phyloP scores from a whole-genome alignment of 2,113 vertebrate genomes.

The Strix uralensis region DNA sequence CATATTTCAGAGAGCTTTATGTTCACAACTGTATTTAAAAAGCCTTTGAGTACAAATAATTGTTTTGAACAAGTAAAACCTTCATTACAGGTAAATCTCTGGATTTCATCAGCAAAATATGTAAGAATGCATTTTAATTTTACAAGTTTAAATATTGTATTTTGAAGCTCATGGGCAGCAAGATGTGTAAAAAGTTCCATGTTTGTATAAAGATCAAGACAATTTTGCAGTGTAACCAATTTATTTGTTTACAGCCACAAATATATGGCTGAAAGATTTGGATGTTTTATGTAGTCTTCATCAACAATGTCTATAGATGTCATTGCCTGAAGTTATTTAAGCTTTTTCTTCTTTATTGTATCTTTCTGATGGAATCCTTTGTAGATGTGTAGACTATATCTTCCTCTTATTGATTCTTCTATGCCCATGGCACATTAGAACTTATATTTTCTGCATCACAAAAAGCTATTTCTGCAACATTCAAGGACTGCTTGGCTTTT shows the following conservation, averaged over 20 bases:
- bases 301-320: background rate
- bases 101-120: background rate
- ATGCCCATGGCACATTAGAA: conserved; percentile 11
- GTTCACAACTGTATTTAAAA: background rate
- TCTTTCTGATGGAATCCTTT: conserved; percentile 46
- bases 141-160: background rate
- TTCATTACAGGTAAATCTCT: background rate
- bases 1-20: background rate
- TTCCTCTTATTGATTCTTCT: conserved; percentile 49
- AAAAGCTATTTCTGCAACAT: conserved; percentile 29
- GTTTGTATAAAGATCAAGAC: background rate
- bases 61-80: background rate
- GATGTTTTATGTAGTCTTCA: conserved; percentile 1
- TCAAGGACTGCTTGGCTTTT: conserved; percentile 1
- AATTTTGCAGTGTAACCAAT: background rate
- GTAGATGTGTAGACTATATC: background rate
- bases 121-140: background rate
- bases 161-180: background rate
- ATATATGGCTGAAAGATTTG: background rate
- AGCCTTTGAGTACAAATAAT: background rate
- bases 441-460: conserved; percentile 24
- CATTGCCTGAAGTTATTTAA: conserved; percentile 59
- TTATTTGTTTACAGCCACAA: conserved; percentile 3
- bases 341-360: conserved; percentile 40
- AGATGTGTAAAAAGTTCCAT: background rate